Evolutionary conservation across 2,888 invertebrate genomes (phyloP).

Genomic region (Troilus luridus): DNA sequence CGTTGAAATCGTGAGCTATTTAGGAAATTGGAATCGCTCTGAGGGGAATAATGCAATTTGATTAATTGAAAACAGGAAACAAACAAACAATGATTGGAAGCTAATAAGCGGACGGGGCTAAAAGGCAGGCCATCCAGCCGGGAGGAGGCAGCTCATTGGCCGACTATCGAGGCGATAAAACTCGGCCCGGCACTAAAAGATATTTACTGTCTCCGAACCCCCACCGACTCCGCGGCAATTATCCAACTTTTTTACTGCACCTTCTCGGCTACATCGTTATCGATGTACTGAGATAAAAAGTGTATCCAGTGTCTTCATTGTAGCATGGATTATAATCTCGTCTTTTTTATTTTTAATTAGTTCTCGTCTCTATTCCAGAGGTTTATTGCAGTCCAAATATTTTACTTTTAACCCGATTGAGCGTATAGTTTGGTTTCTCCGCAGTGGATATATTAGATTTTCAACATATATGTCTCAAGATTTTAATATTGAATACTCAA

Average conservation of each 20-base stretch:
- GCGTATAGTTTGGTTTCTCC: no score
- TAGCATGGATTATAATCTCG: background rate
- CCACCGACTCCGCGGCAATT: background rate
- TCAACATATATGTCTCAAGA: no score
- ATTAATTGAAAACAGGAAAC: slow-evolving; percentile 20
- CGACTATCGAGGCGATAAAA: slow-evolving; percentile 29
- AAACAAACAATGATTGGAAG: background rate
- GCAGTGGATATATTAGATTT: no score
- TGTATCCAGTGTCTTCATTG: background rate
- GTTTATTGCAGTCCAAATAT: no score
- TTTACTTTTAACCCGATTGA: no score
- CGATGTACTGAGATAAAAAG: background rate
- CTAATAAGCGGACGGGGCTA: slow-evolving; percentile 9
- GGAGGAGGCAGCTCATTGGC: background rate
- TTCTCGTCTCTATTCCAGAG: no score
- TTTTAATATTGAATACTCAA: no score
- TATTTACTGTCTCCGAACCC: slow-evolving; percentile 17
- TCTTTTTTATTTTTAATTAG: background rate
- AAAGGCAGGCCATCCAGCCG: background rate
- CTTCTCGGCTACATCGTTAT: slow-evolving; percentile 13
- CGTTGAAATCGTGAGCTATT: background rate
- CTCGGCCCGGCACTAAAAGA: background rate
- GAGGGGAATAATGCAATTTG: background rate
- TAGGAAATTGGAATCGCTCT: background rate
- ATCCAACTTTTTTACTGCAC: background rate